These are phyloP conservation scores for Leptopterna dolabrata DNA, from an alignment of 2,888 invertebrate genomes.

Conservation along the genomic window DNA sequence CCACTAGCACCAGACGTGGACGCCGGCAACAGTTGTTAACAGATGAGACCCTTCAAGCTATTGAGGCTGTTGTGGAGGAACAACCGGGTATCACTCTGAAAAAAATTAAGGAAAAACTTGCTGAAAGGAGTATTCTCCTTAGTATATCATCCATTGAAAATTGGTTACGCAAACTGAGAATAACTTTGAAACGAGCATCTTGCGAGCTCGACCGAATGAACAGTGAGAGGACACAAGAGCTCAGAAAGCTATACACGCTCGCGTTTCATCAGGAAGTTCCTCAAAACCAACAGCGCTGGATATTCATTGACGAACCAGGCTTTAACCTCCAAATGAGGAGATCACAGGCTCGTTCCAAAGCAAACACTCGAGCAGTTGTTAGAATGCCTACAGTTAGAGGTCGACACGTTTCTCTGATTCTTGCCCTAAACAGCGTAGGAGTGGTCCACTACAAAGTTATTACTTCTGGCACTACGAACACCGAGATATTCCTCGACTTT, in stretches of 20 bases:
- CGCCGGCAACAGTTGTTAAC: background rate
- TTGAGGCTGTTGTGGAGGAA: background rate
- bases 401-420: background rate
- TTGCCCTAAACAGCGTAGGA: background rate
- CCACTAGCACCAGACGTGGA: conserved; percentile 2
- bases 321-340: background rate
- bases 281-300: background rate
- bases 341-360: no score
- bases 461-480: background rate
- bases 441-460: background rate
- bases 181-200: background rate
- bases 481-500: background rate
- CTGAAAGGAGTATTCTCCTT: no score
- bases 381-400: background rate
- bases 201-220: background rate
- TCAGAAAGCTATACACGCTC: background rate
- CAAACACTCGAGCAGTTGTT: no score
- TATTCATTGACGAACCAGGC: no score
- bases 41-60: background rate
- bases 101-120: background rate
- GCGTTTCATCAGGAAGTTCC: background rate
- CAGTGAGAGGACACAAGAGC: background rate
- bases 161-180: background rate
- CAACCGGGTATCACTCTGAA: background rate
- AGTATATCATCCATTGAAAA: no score